These are phyloP conservation scores for Pterostichus niger DNA, from an alignment of 2,888 invertebrate genomes.

Conservation along the genomic window DNA sequence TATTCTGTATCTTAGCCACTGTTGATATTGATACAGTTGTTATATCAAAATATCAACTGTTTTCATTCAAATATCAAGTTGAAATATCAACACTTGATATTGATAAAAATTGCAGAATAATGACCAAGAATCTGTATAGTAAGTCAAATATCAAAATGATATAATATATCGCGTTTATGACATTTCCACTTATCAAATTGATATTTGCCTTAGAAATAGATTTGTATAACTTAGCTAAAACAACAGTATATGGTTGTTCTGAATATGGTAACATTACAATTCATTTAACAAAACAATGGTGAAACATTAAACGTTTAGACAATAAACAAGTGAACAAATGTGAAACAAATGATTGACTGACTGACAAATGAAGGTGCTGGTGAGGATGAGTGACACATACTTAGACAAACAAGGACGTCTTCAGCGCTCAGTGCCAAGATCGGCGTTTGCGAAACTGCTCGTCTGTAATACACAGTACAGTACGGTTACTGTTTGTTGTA, in stretches of 20 bases:
- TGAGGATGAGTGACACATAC: slow-evolving; percentile 65
- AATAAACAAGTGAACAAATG: slow-evolving; percentile 42
- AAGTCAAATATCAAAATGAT: too few relatives aligned
- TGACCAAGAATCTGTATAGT: too few relatives aligned
- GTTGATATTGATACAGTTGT: too few relatives aligned
- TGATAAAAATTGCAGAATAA: too few relatives aligned
- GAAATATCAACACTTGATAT: too few relatives aligned
- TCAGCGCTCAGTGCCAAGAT: slow-evolving; percentile 65
- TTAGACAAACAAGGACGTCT: slow-evolving; percentile 64
- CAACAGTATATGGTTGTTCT: not conserved
- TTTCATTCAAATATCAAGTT: too few relatives aligned
- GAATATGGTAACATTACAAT: slow-evolving; percentile 41
- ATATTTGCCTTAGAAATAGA: too few relatives aligned
- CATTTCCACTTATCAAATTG: too few relatives aligned
- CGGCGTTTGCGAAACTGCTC: slow-evolving; percentile 62
- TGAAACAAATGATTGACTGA: slow-evolving; percentile 31
- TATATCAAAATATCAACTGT: too few relatives aligned
- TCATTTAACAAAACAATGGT: slow-evolving; percentile 15
- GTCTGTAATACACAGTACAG: slow-evolving; percentile 63
- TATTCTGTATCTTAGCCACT: too few relatives aligned
- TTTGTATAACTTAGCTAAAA: not conserved
- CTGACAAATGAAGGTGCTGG: slow-evolving; percentile 49
- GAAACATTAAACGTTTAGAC: slow-evolving; percentile 40
- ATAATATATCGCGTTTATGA: too few relatives aligned
- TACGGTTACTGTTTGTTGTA: slow-evolving; percentile 40